phyloP scores from a whole-genome alignment of 2,113 vertebrate species.

The Heterocephalus glaber region DNA sequence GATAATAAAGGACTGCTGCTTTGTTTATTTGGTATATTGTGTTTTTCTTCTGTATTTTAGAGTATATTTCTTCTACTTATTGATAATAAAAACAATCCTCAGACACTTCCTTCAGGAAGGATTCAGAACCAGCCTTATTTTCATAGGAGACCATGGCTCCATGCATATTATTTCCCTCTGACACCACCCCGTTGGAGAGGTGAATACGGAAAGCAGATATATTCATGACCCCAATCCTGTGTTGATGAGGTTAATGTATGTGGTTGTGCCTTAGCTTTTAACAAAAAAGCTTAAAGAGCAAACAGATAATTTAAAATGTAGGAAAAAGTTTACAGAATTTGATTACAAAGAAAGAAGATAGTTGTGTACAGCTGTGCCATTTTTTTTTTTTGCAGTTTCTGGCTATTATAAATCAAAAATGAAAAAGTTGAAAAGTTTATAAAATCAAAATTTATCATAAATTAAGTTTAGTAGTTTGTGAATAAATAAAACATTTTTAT shows the following conservation, averaged over 20 bases:
- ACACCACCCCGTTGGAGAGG: too few species aligned
- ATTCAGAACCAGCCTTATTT: background rate
- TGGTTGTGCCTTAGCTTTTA: too few species aligned
- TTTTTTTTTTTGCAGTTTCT: background rate
- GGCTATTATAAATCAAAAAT: background rate
- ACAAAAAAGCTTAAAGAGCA: background rate
- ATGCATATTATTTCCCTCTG: background rate
- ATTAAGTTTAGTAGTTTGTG: background rate
- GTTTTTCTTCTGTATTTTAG: background rate
- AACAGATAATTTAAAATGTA: background rate
- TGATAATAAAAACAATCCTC: background rate
- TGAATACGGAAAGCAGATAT: rapidly evolving
- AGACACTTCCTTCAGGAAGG: too few species aligned
- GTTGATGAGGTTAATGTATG: too few species aligned
- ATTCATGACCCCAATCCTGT: too few species aligned
- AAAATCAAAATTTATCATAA: background rate
- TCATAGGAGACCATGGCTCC: too few species aligned
- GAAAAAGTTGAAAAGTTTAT: background rate
- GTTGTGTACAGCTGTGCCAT: background rate
- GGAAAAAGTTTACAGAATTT: background rate
- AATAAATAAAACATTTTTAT: background rate
- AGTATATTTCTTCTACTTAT: background rate
- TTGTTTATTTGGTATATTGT: background rate
- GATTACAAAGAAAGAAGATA: background rate
- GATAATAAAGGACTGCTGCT: background rate